Percentiles rank a stretch among this genome's conserved stretches.
These are phyloP conservation scores for Cyanoderma ruficeps DNA, from an alignment of 2,113 vertebrate species.

Conservation along the genomic window DNA sequence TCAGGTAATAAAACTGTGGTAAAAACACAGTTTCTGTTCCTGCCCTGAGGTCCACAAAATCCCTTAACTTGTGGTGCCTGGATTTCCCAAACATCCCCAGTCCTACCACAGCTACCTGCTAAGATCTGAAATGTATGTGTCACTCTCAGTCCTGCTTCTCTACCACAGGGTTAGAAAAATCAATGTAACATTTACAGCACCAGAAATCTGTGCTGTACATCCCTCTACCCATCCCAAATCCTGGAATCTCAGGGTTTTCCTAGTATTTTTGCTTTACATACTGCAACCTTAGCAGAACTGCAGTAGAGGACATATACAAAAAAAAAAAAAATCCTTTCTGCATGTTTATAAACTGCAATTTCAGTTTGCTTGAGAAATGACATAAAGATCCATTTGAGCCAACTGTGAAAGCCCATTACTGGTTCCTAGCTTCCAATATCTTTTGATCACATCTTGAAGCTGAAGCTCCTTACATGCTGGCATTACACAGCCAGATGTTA, in stretches of 20 bases:
- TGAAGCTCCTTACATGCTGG: not conserved
- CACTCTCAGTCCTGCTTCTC: fast-evolving
- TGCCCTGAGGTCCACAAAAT: not conserved
- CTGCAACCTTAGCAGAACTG: not conserved
- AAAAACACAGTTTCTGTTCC: not conserved
- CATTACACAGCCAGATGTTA: not conserved
- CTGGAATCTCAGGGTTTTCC: not conserved
- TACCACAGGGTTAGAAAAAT: not conserved
- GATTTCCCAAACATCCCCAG: not conserved
- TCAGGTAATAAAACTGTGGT: not conserved
- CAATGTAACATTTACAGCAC: not conserved
- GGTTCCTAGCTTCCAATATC: not conserved
- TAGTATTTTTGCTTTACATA: not conserved
- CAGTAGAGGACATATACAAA: not conserved
- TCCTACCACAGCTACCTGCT: fast-evolving
- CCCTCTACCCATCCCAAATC: not conserved
- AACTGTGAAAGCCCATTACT: not conserved
- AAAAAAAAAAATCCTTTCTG: not conserved
- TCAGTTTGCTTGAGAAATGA: not conserved
- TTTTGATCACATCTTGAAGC: not conserved
- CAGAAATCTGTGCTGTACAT: not conserved
- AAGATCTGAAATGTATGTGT: not conserved
- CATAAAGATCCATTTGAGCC: not conserved
- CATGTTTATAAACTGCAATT: not conserved
- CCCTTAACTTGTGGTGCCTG: not conserved